Base-by-base conservation (phyloP, 2,888 invertebrate genomes). In the Odontothrips loti region DNA sequence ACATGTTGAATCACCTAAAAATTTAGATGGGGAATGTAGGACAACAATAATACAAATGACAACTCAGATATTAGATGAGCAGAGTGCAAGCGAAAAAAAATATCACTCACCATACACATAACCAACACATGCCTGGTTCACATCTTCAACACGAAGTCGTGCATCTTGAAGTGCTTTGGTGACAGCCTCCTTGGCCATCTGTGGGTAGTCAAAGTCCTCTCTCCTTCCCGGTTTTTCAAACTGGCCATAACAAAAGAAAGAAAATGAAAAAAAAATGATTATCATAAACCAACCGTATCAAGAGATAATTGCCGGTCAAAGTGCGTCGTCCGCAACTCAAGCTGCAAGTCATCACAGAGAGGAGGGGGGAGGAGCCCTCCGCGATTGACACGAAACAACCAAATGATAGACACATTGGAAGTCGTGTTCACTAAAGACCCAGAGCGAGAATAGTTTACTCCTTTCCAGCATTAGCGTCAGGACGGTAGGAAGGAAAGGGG, bases 101-200 rank as follows among this genome's bases (percentile, higher is more conserved):
- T 63, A 80, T 48, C 81, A 82, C 85, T 85, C 87, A 91, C 91
- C 98, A 86, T 95, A 97, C 51, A 97, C 97, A 88, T 96, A 98
- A 58, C 97, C 97, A 83, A 95, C 95, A 82, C 94, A 93, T 0
- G 97, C 98, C 86, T 97, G 96, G 86, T 98, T 92, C 1, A 99
- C 89, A 83, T 93, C 92, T 0, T 90, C 88, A 86, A 95, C 95
- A 34, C 90, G 88, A 47, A 98, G 88, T 82, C 91, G 91, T 23
- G 96, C 94, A 89, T 99, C 98, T 29, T 91, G 88, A 11, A 98
- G 88, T 20, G 99, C 99, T 84, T 95, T 95, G 20, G 91, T 90
- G 0, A 97, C 95, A 1, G 98, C 95, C 89, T 99, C 98, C 86
- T 95, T 94, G 23, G 95, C 98, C 92, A 98, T 93, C 84, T 97